Evolutionary conservation across 2,797 vertebrate genomes (phyloP), one percentile per base, ranked within the genome.

Genomic region (Pitangus sulphuratus): DNA sequence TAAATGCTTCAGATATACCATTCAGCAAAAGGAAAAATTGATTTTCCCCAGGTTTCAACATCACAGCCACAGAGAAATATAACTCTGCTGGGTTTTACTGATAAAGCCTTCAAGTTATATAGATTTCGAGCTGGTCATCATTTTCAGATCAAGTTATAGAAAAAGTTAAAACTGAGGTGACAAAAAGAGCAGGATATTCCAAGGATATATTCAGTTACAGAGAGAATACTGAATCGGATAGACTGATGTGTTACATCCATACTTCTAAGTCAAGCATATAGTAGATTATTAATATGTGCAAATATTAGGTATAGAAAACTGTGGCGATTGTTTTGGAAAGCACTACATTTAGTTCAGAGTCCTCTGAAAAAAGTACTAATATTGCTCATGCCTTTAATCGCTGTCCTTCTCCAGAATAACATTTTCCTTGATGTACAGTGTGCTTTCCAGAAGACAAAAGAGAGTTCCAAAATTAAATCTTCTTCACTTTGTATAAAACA

Each of bases 1-100:
- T 84, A 94, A 91, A 74, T 87, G 90, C 56, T 96, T 97, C 80
- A 93, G 93, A 96, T 95, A 94, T 35, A 95, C 79, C 83, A 95
- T 84, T 97, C 92, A 88, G 68, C 88, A 93, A 44, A 96, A 74
- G 61, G 56, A 96, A 96, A 97, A 90, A 56, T 69, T 91, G 86
- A 93, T 95, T 97, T 96, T 85, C 68, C 77, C 65, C 58, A 65
- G 81, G 87, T 95, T 95, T 96, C 83, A 96, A 58, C 85, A 94
- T 89, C 89, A 79, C 89, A 96, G 65, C 39, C 74, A 86, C 57
- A 86, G 75, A 89, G 42, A 96, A 95, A 95, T 80, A 91, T 33
- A 94, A 87, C 69, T 95, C 69, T 95, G 66, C 94, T 95, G 92
- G 66, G 75, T 77, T 82, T 95, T 87, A 91, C 87, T 89, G 95